Evolutionary conservation across 2,888 invertebrate genomes (phyloP).

Genomic region (Hermodice carunculata): DNA sequence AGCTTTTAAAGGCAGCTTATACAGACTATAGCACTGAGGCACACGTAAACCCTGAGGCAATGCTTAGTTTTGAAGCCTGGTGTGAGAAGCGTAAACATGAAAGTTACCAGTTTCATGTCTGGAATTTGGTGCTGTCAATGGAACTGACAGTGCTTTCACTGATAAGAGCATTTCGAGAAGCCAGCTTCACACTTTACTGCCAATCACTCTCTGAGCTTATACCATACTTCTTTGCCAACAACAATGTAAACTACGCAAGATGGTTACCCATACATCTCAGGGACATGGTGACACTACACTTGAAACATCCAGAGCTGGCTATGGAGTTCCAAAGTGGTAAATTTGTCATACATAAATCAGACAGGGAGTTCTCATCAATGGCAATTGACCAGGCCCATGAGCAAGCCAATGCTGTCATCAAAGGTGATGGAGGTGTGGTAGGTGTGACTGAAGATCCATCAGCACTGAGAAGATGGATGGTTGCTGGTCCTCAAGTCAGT

Average conservation of each 20-base stretch:
- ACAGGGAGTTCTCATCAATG: slow-evolving; percentile 35
- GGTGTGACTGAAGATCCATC: slow-evolving; percentile 43
- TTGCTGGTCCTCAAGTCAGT: slow-evolving; percentile 44
- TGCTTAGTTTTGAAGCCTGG: slow-evolving; percentile 21
- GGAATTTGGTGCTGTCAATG: slow-evolving; percentile 22
- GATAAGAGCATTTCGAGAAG: slow-evolving; percentile 29
- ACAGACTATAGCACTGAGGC: neutral
- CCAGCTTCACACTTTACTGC: slow-evolving; percentile 28
- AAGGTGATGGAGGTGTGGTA: slow-evolving; percentile 45
- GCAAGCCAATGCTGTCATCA: slow-evolving; percentile 46
- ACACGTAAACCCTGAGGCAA: neutral
- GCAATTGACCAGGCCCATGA: slow-evolving; percentile 49
- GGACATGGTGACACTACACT: slow-evolving; percentile 40
- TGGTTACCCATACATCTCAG: slow-evolving; percentile 46
- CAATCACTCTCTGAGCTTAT: slow-evolving; percentile 31
- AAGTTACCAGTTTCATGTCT: slow-evolving; percentile 32
- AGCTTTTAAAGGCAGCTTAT: slow-evolving; percentile 33
- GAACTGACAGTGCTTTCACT: slow-evolving; percentile 20
- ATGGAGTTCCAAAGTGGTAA: slow-evolving; percentile 40
- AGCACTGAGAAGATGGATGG: slow-evolving; percentile 46
- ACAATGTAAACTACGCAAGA: slow-evolving; percentile 43
- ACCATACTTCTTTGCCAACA: slow-evolving; percentile 41
- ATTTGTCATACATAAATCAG: slow-evolving; percentile 42
- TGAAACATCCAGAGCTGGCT: slow-evolving; percentile 35
- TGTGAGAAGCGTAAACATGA: neutral